phyloP scores from a whole-genome alignment of 2,888 invertebrate genomes.

The Scaptomyza caliginosa region DNA sequence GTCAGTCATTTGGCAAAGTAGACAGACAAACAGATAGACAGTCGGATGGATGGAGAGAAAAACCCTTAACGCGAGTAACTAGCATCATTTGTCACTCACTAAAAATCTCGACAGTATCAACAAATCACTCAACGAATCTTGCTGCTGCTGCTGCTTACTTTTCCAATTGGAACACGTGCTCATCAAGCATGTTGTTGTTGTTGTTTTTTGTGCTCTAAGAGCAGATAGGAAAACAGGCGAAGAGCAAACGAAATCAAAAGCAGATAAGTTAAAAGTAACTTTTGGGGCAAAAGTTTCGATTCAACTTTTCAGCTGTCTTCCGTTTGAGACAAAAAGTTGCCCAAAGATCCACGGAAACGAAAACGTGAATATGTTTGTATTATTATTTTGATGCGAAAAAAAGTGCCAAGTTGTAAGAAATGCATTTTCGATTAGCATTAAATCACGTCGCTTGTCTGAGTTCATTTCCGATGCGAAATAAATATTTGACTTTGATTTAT shows the following conservation, averaged over 20 bases:
- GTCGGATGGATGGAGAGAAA: background rate
- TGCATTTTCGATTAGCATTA: constrained; percentile 77
- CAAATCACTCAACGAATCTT: constrained; percentile 45
- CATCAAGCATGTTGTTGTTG: constrained; percentile 16
- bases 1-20: constrained; percentile 8
- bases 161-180: constrained; percentile 37
- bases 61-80: constrained; percentile 27
- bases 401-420: constrained; percentile 55
- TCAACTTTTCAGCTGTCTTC: constrained; percentile 49
- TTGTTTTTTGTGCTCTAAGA: background rate
- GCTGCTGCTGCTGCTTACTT: constrained; percentile 4
- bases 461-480: constrained; percentile 68
- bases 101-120: constrained; percentile 48
- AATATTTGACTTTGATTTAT: constrained; percentile 70
- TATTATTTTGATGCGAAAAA: constrained; percentile 33
- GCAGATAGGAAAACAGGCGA: background rate
- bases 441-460: constrained; percentile 65
- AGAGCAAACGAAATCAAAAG: constrained; percentile 50
- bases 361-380: constrained; percentile 6
- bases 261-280: constrained; percentile 61
- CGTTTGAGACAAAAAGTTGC: constrained; percentile 42
- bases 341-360: constrained; percentile 19
- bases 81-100: constrained; percentile 57
- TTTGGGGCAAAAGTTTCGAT: constrained; percentile 52
- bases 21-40: background rate